phyloP scores from a whole-genome alignment of 2,888 invertebrate species.

The Lithodes maja region DNA sequence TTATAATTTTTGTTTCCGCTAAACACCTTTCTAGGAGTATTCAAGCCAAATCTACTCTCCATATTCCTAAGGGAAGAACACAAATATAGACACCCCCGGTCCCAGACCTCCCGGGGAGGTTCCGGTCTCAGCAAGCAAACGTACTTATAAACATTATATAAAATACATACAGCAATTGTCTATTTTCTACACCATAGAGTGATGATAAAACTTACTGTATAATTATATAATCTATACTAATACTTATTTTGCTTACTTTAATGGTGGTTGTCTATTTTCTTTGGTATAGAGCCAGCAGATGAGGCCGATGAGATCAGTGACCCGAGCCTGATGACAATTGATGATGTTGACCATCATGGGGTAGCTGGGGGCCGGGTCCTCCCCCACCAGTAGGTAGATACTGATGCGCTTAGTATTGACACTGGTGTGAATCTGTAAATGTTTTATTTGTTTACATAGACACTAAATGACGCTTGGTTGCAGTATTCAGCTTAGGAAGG shows the following conservation, averaged over 20 bases:
- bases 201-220: too few relatives aligned
- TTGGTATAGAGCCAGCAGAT: constrained; percentile 82
- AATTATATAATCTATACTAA: too few relatives aligned
- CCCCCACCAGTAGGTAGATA: constrained; percentile 89
- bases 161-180: too few relatives aligned
- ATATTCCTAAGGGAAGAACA: too few relatives aligned
- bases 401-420: constrained; percentile 88
- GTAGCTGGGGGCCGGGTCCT: constrained; percentile 83
- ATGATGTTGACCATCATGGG: constrained; percentile 88
- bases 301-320: constrained; percentile 92
- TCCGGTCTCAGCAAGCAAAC: too few relatives aligned
- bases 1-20: too few relatives aligned
- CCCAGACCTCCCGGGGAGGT: too few relatives aligned
- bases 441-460: not conserved
- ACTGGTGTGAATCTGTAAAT: constrained; percentile 80
- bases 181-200: too few relatives aligned
- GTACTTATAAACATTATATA: too few relatives aligned
- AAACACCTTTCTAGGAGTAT: too few relatives aligned
- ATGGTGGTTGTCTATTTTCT: constrained; percentile 79
- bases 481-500: not conserved
- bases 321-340: constrained; percentile 83
- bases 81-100: too few relatives aligned
- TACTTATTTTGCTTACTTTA: constrained; percentile 73
- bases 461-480: constrained; percentile 25
- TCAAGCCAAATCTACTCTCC: too few relatives aligned